phyloP scores from a whole-genome alignment of 2,113 vertebrate species.

The Gila orcuttii region DNA sequence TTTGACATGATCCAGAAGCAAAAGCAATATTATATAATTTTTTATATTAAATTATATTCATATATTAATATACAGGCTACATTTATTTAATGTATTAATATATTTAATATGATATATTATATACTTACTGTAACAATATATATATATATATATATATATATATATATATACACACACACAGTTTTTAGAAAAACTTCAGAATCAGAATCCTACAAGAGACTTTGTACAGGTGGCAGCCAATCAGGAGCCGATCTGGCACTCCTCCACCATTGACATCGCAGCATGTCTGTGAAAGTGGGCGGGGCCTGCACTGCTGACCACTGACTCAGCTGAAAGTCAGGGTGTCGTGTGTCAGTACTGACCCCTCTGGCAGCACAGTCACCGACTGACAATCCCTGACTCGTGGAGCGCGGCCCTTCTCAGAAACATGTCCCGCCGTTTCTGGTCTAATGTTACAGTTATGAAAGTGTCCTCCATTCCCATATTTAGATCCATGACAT shows the following conservation, averaged over 20 bases:
- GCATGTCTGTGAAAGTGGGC: not conserved
- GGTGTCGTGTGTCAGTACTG: conserved; percentile 1
- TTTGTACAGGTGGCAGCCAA: not conserved
- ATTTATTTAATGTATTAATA: not conserved
- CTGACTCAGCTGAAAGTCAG: conserved; percentile 46
- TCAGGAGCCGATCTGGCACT: not conserved
- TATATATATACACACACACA: too few relatives aligned
- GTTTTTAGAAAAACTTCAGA: not conserved
- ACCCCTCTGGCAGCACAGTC: conserved; percentile 15
- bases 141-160: too few relatives aligned
- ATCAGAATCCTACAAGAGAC: not conserved
- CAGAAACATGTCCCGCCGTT: not conserved
- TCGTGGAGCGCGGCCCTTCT: not conserved
- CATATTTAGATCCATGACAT: conserved; percentile 43
- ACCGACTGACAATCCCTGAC: conserved; percentile 9
- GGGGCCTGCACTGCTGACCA: not conserved
- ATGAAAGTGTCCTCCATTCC: conserved; percentile 20
- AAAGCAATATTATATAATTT: not conserved
- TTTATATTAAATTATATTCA: not conserved
- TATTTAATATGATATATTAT: not conserved
- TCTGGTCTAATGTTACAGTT: conserved; percentile 32
- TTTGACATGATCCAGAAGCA: too few relatives aligned
- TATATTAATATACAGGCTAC: too few relatives aligned
- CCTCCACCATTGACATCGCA: not conserved
- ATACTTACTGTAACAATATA: too few relatives aligned